Evolutionary conservation across 2,888 invertebrate species (phyloP).

Genomic region (Liodrosophila aerea): DNA sequence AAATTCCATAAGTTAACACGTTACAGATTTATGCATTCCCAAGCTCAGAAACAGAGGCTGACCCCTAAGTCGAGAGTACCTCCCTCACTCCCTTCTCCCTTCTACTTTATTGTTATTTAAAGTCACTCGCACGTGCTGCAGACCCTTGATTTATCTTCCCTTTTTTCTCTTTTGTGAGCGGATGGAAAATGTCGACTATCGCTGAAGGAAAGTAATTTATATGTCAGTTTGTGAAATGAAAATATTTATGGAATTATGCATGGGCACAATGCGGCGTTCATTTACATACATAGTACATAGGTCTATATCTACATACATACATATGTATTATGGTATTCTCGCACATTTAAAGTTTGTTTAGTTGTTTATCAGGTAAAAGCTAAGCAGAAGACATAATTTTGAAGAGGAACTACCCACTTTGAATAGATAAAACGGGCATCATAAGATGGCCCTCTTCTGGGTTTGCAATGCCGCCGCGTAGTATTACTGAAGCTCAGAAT

Average conservation of each 20-base stretch:
- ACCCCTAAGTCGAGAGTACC: conserved; percentile 13
- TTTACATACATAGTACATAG: too few relatives aligned
- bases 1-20: conserved; percentile 15
- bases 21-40: conserved; percentile 19
- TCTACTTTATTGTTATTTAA: conserved; percentile 3
- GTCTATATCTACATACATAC: too few relatives aligned
- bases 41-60: conserved; percentile 37
- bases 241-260: background rate
- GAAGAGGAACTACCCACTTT: too few relatives aligned
- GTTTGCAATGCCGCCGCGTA: too few relatives aligned
- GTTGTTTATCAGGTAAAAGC: too few relatives aligned
- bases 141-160: conserved; percentile 57
- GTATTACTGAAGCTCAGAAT: too few relatives aligned
- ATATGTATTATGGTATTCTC: too few relatives aligned
- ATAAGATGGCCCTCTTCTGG: too few relatives aligned
- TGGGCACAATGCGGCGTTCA: too few relatives aligned
- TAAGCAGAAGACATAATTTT: too few relatives aligned
- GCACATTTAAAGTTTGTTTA: too few relatives aligned
- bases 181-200: conserved; percentile 10
- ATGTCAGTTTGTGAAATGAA: conserved; percentile 33
- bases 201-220: conserved; percentile 66
- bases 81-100: background rate
- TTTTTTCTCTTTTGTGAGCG: background rate
- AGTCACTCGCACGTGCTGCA: conserved; percentile 52
- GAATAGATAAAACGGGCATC: too few relatives aligned